Conservation (phyloP, 2,888 invertebrate genomes). For the Notodonta ziczac region DNA sequence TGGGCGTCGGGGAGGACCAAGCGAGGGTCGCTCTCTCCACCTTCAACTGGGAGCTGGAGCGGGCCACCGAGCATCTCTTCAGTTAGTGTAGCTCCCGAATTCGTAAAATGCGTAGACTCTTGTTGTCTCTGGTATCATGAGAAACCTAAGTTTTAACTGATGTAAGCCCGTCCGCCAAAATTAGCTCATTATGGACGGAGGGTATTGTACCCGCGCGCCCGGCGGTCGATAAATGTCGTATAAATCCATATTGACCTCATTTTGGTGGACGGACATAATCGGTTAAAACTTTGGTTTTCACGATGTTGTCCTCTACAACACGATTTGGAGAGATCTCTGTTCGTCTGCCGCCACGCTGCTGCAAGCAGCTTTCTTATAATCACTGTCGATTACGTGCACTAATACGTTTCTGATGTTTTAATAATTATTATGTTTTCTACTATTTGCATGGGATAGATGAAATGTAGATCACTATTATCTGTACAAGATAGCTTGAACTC, state of each 20-base stretch:
- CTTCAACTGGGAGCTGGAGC: slow-evolving; percentile 96
- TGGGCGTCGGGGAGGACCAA: slow-evolving; percentile 96
- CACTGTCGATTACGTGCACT: background rate
- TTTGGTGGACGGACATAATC: background rate
- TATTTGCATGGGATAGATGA: too few species aligned
- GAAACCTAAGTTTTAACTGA: background rate
- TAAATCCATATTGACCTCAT: background rate
- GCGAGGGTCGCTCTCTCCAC: slow-evolving; percentile 96
- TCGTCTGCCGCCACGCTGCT: too few species aligned
- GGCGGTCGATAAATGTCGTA: background rate
- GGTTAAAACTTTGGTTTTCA: background rate
- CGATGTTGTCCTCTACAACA: background rate
- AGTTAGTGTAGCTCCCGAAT: slow-evolving; percentile 50
- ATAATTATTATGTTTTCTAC: background rate
- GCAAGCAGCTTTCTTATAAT: background rate
- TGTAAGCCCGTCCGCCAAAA: background rate
- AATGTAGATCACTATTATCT: too few species aligned
- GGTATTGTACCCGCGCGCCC: too few species aligned
- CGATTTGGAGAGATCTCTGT: background rate
- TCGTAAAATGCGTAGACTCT: slow-evolving; percentile 19
- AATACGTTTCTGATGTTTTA: background rate
- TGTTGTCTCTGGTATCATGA: slow-evolving; percentile 25
- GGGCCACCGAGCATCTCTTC: slow-evolving; percentile 91
- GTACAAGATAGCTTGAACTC: too few species aligned
- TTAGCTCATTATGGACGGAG: too few species aligned